phyloP scores from a whole-genome alignment of 2,113 vertebrate species.

The Psilopogon haemacephalus region DNA sequence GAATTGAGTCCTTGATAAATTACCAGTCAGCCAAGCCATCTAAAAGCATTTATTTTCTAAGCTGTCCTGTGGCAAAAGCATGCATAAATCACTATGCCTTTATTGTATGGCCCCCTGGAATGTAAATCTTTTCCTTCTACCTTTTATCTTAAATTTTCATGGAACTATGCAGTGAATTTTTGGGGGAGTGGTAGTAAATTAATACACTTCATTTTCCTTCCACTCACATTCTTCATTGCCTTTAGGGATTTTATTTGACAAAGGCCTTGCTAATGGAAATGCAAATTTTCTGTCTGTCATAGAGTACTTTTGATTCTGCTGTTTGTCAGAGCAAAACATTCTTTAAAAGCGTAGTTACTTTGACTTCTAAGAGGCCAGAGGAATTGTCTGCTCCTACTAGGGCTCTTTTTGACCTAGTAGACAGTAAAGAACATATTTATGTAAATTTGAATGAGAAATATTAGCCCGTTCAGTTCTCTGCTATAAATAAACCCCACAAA shows the following conservation, averaged over 20 bases:
- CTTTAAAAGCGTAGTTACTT: not conserved
- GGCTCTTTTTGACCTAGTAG: not conserved
- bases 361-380: not conserved
- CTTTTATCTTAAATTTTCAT: constrained; percentile 59
- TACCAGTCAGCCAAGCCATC: not conserved
- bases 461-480: not conserved
- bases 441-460: constrained; percentile 14
- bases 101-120: not conserved
- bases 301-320: constrained; percentile 37
- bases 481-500: constrained; percentile 32
- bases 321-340: constrained; percentile 41
- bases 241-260: constrained; percentile 66
- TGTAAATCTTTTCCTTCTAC: not conserved
- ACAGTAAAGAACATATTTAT: constrained; percentile 4
- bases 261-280: constrained; percentile 73
- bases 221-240: constrained; percentile 55
- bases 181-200: not conserved
- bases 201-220: constrained; percentile 35
- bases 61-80: not conserved
- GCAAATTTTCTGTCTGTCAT: constrained; percentile 75
- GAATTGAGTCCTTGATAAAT: not conserved
- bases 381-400: not conserved
- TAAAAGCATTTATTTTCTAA: constrained; percentile 7
- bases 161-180: not conserved
- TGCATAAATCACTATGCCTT: not conserved